Conservation (phyloP, 2,113 vertebrate genomes). For the Actenoides lindsayi region DNA sequence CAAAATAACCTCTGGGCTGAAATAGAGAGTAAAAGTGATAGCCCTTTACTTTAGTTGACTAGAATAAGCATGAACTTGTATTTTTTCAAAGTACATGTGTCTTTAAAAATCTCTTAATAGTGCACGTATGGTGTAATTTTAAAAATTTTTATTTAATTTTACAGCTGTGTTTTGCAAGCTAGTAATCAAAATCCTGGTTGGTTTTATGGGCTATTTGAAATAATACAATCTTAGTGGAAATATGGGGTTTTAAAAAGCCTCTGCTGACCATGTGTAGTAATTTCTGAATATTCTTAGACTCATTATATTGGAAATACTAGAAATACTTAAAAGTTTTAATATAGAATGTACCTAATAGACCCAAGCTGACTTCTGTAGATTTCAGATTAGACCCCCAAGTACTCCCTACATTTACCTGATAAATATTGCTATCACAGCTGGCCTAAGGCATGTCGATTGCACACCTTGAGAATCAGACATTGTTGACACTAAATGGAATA, state of each 20-base stretch:
- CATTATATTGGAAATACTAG: neutral
- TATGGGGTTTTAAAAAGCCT: neutral
- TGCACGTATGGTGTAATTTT: neutral
- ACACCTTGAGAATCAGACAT: neutral
- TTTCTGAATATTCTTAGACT: constrained; percentile 10
- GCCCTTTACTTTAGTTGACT: neutral
- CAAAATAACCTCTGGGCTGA: neutral
- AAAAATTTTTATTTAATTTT: constrained; percentile 35
- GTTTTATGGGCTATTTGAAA: constrained; percentile 37
- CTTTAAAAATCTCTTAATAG: constrained; percentile 13
- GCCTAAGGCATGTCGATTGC: neutral
- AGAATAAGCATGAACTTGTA: neutral
- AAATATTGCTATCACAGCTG: neutral
- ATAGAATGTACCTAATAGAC: neutral
- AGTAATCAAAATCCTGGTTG: constrained; percentile 19
- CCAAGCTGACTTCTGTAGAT: neutral
- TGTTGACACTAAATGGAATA: neutral
- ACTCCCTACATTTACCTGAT: neutral
- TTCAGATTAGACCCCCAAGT: neutral
- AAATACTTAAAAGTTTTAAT: neutral
- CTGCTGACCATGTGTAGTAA: neutral
- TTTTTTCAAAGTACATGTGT: neutral
- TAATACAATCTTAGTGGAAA: constrained; percentile 18
- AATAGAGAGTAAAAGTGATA: neutral
- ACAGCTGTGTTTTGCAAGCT: constrained; percentile 33